Conservation (phyloP, 2,888 invertebrate genomes). For the Digitonthophagus gazella region DNA sequence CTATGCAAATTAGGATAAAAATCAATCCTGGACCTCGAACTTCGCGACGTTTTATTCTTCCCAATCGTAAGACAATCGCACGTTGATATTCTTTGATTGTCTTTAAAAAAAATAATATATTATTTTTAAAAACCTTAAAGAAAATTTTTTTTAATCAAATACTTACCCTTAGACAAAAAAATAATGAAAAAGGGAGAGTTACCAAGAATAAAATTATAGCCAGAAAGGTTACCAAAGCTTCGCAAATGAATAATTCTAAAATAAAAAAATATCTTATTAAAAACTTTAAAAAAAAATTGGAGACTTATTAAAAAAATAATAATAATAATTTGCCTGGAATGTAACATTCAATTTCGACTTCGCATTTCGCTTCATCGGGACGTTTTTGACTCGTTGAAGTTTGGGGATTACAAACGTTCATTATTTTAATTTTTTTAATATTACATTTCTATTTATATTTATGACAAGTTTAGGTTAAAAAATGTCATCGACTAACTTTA, state of each 20-base stretch:
- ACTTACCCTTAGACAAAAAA: constrained; percentile 13
- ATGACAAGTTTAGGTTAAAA: too few relatives aligned
- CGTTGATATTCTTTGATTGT: constrained; percentile 5
- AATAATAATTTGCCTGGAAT: too few relatives aligned
- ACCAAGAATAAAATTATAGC: neutral
- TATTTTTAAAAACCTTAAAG: constrained; percentile 8
- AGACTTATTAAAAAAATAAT: too few relatives aligned
- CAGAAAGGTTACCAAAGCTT: neutral
- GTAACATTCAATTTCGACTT: too few relatives aligned
- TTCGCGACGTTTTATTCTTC: neutral
- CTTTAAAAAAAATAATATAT: neutral
- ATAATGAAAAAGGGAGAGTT: constrained; percentile 14
- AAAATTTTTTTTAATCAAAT: neutral
- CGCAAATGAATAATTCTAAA: neutral
- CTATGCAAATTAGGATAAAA: constrained; percentile 2
- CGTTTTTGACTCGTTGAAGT: too few relatives aligned
- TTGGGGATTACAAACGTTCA: too few relatives aligned
- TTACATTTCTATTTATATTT: too few relatives aligned
- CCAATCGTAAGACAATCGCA: constrained; percentile 1
- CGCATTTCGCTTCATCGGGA: too few relatives aligned
- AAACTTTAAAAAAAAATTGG: too few relatives aligned
- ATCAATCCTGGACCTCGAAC: constrained; percentile 4
- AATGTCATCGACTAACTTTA: too few relatives aligned
- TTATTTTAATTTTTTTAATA: too few relatives aligned
- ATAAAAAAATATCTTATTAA: neutral